A percentile compares a stretch with the other conserved stretches of the same genome.
phyloP scores from a whole-genome alignment of 2,888 invertebrate species.

The Himalopsyche tibetana region DNA sequence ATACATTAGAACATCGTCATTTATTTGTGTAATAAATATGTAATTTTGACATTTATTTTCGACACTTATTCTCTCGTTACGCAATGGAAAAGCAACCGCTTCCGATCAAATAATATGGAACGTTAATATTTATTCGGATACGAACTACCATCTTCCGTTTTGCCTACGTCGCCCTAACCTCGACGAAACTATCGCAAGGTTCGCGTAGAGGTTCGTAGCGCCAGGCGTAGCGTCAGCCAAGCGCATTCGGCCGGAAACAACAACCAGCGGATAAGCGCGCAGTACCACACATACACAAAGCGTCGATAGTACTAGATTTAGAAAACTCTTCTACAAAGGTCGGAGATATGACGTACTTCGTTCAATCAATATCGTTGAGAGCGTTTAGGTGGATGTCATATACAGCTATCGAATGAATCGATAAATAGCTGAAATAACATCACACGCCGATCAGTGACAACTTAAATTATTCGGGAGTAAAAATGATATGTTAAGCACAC shows the following conservation, averaged over 20 bases:
- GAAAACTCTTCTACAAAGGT: slow-evolving; percentile 3
- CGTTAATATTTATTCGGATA: not conserved
- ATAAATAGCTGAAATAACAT: no score
- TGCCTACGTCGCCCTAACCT: slow-evolving; percentile 1
- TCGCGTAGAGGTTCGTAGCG: slow-evolving; percentile 40
- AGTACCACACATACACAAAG: slow-evolving; percentile 17
- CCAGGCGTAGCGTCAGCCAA: slow-evolving; percentile 38
- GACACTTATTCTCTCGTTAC: no score
- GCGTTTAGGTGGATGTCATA: no score
- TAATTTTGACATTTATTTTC: no score
- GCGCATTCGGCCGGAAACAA: slow-evolving; percentile 43
- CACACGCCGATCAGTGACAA: no score
- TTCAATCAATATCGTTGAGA: not conserved
- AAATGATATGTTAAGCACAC: no score
- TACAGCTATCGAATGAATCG: no score
- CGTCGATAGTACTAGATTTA: slow-evolving; percentile 6
- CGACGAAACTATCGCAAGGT: not conserved
- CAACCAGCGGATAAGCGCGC: slow-evolving; percentile 37
- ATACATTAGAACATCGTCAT: no score
- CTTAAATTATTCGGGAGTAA: no score
- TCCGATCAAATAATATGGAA: no score
- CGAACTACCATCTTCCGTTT: not conserved
- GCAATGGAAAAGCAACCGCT: no score
- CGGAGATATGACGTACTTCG: slow-evolving; percentile 13
- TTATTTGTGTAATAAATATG: no score